A percentile compares a stretch with the other conserved stretches of the same genome.
These are phyloP conservation scores for Molossus molossus DNA, from an alignment of 2,797 vertebrate genomes.

Conservation along the genomic window DNA sequence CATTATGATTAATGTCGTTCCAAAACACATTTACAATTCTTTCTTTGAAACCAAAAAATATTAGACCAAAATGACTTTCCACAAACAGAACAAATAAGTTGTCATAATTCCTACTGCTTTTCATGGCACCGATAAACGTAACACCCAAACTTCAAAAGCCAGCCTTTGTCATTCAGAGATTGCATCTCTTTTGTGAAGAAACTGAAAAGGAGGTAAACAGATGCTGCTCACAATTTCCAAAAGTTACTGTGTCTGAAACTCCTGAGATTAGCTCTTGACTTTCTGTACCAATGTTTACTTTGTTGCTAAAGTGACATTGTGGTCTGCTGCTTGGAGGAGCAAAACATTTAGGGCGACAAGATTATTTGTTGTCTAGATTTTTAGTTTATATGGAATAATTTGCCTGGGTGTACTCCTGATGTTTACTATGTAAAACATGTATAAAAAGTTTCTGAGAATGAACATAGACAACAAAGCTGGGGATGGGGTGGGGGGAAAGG, in stretches of 20 bases:
- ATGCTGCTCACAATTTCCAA: conserved; percentile 56
- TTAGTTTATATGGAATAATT: conserved; percentile 60
- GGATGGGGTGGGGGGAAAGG: too few species aligned
- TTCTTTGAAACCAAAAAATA: conserved; percentile 63
- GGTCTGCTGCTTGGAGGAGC: conserved; percentile 54
- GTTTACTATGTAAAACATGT: neutral
- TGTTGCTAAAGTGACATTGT: conserved; percentile 61
- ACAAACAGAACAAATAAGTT: neutral
- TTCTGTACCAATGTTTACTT: neutral
- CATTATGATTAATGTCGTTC: conserved; percentile 27
- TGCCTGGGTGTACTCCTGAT: neutral
- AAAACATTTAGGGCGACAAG: conserved; percentile 65
- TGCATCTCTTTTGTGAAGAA: conserved; percentile 50
- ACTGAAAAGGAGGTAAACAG: conserved; percentile 60
- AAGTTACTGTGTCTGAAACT: conserved; percentile 40
- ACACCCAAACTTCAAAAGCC: neutral
- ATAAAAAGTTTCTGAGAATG: conserved; percentile 4
- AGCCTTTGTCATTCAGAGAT: conserved; percentile 53
- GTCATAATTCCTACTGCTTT: neutral
- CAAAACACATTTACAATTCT: neutral
- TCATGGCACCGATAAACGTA: neutral
- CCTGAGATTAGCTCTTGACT: conserved; percentile 54
- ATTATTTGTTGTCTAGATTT: conserved; percentile 59
- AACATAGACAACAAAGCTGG: too few species aligned
- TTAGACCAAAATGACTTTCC: neutral